A percentile compares a stretch with the other conserved stretches of the same genome.
Evolutionary conservation across 2,888 invertebrate species (phyloP).

Genomic region (Anagyrus pseudococci): DNA sequence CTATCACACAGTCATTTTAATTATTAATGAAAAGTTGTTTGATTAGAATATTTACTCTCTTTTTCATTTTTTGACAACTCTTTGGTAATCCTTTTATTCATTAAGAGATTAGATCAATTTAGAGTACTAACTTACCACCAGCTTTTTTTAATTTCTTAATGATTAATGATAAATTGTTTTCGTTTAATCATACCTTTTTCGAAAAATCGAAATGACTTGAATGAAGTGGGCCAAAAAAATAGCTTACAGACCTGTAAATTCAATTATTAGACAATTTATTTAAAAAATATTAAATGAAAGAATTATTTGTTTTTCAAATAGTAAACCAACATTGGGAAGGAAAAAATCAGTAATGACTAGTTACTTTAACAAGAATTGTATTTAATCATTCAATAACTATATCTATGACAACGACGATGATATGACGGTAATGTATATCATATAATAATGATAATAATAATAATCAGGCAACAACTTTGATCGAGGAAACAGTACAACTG

Average conservation of each 20-base stretch:
- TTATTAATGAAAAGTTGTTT: too few species aligned
- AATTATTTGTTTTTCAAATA: not conserved
- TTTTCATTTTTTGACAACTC: too few species aligned
- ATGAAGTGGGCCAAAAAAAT: too few species aligned
- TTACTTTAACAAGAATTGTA: slow-evolving; percentile 40
- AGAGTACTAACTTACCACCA: too few species aligned
- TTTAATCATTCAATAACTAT: slow-evolving; percentile 40
- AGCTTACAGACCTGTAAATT: too few species aligned
- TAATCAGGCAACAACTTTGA: slow-evolving; percentile 43
- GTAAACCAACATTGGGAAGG: not conserved
- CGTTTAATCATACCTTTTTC: not conserved
- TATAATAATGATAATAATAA: slow-evolving; percentile 39
- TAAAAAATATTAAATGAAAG: too few species aligned
- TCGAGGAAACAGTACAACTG: slow-evolving; percentile 42
- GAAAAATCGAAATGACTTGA: not conserved
- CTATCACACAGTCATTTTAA: too few species aligned
- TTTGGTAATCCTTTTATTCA: too few species aligned
- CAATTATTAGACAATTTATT: too few species aligned
- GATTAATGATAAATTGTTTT: not conserved
- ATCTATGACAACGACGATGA: slow-evolving; percentile 50
- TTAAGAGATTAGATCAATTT: too few species aligned
- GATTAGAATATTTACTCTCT: too few species aligned
- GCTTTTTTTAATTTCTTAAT: too few species aligned
- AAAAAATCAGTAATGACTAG: slow-evolving; percentile 25
- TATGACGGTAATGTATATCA: slow-evolving; percentile 51